A percentile compares a stretch with the other conserved stretches of the same genome.
These are phyloP conservation scores for Phylloscopus whistleri DNA, from an alignment of 2,113 vertebrate genomes.

Conservation along the genomic window DNA sequence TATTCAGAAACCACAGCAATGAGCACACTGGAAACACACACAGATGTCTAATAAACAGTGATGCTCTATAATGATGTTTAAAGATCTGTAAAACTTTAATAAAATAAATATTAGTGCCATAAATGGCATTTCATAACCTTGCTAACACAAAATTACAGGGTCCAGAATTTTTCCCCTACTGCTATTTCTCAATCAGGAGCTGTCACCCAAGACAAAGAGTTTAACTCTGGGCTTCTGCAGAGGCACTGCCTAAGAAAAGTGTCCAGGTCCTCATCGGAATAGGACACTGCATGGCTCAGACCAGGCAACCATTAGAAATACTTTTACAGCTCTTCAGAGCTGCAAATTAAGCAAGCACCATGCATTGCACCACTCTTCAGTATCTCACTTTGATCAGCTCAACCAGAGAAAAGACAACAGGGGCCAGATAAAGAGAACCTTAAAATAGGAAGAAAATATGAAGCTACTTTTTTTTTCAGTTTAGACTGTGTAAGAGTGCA, in stretches of 20 bases:
- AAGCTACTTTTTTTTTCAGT: neutral
- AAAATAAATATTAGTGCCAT: neutral
- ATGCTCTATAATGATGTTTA: neutral
- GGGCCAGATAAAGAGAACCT: neutral
- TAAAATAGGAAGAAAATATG: neutral
- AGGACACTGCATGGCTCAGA: neutral
- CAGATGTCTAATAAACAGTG: neutral
- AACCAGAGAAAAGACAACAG: neutral
- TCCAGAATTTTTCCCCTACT: neutral
- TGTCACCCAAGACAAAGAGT: neutral
- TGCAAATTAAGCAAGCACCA: neutral
- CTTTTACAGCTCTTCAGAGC: neutral
- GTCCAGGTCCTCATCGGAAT: neutral
- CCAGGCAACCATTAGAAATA: neutral
- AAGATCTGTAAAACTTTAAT: neutral
- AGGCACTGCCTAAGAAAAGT: neutral
- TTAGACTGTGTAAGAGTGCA: neutral
- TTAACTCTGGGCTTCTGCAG: neutral
- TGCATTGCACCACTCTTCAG: neutral
- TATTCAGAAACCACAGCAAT: neutral
- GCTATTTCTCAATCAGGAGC: neutral
- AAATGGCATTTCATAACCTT: neutral
- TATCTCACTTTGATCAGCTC: neutral
- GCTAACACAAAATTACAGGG: neutral
- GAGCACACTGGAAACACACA: neutral